Conservation (phyloP, 1,140 invertebrate genomes). For the Drosophila suzukii region DNA sequence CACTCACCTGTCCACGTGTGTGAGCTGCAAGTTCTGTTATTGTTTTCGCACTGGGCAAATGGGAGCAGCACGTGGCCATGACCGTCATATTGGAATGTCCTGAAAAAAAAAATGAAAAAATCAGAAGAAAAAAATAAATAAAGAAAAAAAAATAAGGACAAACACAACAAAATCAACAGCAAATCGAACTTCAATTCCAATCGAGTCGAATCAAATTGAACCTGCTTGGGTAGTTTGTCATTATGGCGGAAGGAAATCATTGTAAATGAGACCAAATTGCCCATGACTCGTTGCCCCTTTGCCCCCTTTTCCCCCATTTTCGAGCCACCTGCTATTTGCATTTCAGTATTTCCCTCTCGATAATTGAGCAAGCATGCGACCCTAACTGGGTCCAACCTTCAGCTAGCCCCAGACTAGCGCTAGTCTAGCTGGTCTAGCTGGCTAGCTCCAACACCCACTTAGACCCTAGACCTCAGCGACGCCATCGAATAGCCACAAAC, state of each 20-base stretch:
- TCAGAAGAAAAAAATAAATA: not conserved
- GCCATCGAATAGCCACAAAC: not conserved
- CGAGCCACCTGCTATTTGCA: slow-evolving; percentile 15
- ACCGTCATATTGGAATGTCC: slow-evolving; percentile 35
- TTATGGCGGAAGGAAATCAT: slow-evolving; percentile 55
- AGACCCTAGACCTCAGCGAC: not conserved
- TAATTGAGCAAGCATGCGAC: slow-evolving; percentile 69
- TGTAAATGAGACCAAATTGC: slow-evolving; percentile 70
- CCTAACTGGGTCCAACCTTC: slow-evolving; percentile 38
- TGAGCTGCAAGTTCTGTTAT: slow-evolving; percentile 38
- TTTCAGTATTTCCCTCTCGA: slow-evolving; percentile 36
- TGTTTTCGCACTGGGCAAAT: slow-evolving; percentile 18
- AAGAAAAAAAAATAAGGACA: too few species aligned
- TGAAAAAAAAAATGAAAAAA: slow-evolving; percentile 1
- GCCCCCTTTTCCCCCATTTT: not conserved
- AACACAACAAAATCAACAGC: slow-evolving; percentile 19
- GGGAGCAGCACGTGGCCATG: slow-evolving; percentile 58
- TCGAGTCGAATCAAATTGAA: slow-evolving; percentile 38
- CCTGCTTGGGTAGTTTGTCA: slow-evolving; percentile 31
- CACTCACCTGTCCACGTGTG: slow-evolving; percentile 12
- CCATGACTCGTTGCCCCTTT: not conserved
- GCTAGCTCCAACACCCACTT: slow-evolving; percentile 3
- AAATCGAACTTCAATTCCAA: slow-evolving; percentile 46
- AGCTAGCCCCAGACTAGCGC: slow-evolving; percentile 5
- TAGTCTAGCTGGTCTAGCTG: not conserved